A percentile compares a stretch with the other conserved stretches of the same genome.
Conservation (phyloP, 2,888 invertebrate species). For the Lasiommata megera region DNA sequence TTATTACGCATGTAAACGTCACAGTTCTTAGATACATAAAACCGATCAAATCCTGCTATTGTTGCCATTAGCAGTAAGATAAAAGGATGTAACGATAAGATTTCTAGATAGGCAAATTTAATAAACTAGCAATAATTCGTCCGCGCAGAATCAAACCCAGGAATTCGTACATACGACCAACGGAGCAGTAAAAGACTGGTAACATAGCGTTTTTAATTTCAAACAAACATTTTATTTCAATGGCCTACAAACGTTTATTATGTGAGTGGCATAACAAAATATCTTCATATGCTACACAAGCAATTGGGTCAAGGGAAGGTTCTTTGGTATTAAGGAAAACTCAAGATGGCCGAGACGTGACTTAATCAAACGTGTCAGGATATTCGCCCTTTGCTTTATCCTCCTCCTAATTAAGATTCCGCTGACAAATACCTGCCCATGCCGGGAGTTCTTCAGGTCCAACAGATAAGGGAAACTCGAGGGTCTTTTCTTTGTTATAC, state of each 20-base stretch:
- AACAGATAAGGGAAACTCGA: background rate
- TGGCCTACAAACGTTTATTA: background rate
- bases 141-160: too few relatives aligned
- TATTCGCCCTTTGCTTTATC: conserved; percentile 38
- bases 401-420: conserved; percentile 36
- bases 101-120: too few relatives aligned
- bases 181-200: too few relatives aligned
- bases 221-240: background rate
- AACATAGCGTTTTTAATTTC: background rate
- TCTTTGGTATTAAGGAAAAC: conserved; percentile 37
- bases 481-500: background rate
- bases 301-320: conserved; percentile 54
- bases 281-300: conserved; percentile 5
- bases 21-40: too few relatives aligned
- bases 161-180: too few relatives aligned
- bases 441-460: conserved; percentile 2
- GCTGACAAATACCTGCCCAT: conserved; percentile 7
- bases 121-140: too few relatives aligned
- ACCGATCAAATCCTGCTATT: too few relatives aligned
- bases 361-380: conserved; percentile 29
- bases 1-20: too few relatives aligned
- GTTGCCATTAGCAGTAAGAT: too few relatives aligned
- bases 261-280: background rate
- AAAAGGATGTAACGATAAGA: too few relatives aligned
- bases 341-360: conserved; percentile 35